A percentile compares a stretch with the other conserved stretches of the same genome.
These are phyloP conservation scores for Plutomurus gul DNA, from an alignment of 1,140 invertebrate species.

Conservation along the genomic window DNA sequence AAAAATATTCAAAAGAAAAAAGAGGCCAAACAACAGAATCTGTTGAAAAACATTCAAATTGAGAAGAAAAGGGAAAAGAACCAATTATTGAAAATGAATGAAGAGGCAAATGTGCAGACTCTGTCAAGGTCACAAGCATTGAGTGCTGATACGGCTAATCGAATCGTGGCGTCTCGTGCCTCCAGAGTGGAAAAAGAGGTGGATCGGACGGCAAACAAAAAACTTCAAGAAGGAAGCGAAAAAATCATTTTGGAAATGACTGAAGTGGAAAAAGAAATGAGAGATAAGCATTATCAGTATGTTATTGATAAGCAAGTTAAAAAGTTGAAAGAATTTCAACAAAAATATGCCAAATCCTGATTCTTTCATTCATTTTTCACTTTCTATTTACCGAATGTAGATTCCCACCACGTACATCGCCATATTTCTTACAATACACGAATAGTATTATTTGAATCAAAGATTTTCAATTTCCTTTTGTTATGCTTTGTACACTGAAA, in stretches of 20 bases:
- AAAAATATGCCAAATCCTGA: too few species aligned
- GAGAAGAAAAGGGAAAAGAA: conserved; percentile 23
- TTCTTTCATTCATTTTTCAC: too few species aligned
- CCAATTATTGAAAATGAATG: neutral
- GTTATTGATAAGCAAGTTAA: conserved; percentile 11
- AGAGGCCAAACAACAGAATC: neutral
- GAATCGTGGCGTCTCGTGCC: conserved; percentile 32
- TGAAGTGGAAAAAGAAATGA: neutral
- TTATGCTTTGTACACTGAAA: too few species aligned
- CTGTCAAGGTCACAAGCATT: conserved; percentile 11
- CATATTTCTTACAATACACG: too few species aligned
- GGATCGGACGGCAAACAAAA: conserved; percentile 31
- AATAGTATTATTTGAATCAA: too few species aligned
- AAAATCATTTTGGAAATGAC: neutral
- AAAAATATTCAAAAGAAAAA: neutral
- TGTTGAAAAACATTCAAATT: neutral
- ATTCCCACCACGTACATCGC: too few species aligned
- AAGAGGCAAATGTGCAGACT: conserved; percentile 27
- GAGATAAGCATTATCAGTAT: conserved; percentile 19
- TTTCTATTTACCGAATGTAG: too few species aligned
- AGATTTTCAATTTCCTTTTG: too few species aligned
- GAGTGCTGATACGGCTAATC: conserved; percentile 35
- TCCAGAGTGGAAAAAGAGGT: conserved; percentile 40
- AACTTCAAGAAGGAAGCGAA: neutral
- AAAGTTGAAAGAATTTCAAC: conserved; percentile 15